Evolutionary conservation across 2,888 invertebrate species (phyloP).

Genomic region (Dinocampus coccinellae): DNA sequence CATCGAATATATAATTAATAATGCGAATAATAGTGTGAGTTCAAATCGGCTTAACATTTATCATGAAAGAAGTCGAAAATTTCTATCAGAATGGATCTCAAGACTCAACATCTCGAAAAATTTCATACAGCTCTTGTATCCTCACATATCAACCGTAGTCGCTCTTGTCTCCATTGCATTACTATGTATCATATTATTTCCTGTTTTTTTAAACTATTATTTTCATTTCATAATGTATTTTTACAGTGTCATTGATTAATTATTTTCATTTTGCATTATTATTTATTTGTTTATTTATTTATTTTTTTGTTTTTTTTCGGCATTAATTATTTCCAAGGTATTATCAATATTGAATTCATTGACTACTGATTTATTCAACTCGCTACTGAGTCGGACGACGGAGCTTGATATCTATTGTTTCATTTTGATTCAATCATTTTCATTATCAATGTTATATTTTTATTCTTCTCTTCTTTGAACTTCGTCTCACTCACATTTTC

Average conservation of each 20-base stretch:
- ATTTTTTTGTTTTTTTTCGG: neutral
- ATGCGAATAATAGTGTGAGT: constrained; percentile 9
- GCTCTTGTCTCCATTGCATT: constrained; percentile 44
- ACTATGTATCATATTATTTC: neutral
- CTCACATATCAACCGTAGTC: constrained; percentile 64
- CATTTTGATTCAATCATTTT: constrained; percentile 34
- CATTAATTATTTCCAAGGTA: neutral
- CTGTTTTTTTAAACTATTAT: constrained; percentile 29
- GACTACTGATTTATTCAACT: constrained; percentile 40
- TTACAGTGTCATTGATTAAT: neutral
- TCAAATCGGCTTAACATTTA: constrained; percentile 13
- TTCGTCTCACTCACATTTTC: constrained; percentile 37
- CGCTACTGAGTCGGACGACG: constrained; percentile 66
- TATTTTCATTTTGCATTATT: neutral
- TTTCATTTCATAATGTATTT: neutral
- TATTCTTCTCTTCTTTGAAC: constrained; percentile 34
- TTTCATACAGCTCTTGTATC: constrained; percentile 56
- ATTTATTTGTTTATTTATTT: neutral
- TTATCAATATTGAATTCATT: constrained; percentile 34
- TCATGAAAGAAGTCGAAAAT: constrained; percentile 46
- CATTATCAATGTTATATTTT: constrained; percentile 6
- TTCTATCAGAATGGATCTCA: constrained; percentile 50
- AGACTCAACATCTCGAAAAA: constrained; percentile 62
- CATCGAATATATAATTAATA: constrained; percentile 15
- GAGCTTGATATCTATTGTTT: constrained; percentile 55